phyloP scores from a whole-genome alignment of 64 coral and sea anemone genomes.

The Astreopora myriophthalma region DNA sequence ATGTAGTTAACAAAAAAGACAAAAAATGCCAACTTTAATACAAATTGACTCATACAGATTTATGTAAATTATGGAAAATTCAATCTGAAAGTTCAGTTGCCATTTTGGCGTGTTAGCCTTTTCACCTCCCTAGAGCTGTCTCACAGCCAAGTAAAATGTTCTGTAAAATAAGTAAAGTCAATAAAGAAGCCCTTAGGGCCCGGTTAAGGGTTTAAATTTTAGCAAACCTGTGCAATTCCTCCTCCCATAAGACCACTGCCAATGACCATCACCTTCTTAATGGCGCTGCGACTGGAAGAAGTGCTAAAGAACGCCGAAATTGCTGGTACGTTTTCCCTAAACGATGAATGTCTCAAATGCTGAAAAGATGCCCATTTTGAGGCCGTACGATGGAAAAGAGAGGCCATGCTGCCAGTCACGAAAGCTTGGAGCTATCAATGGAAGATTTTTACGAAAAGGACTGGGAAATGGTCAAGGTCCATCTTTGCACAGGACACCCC shows the following conservation, averaged over 20 bases:
- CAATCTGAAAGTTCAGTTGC: no score
- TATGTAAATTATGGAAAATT: no score
- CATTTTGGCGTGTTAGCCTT: no score
- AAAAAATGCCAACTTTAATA: no score
- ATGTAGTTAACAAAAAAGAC: no score
- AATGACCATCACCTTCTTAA: conserved; percentile 90
- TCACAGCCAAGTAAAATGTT: no score
- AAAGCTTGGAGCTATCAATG: neutral
- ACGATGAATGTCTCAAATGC: neutral
- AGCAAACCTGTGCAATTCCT: conserved; percentile 89
- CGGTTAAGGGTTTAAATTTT: neutral
- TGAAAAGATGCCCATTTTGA: neutral
- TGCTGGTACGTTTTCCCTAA: conserved; percentile 23
- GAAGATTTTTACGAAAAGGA: neutral
- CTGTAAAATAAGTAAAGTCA: no score
- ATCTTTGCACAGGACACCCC: neutral
- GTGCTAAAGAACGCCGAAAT: conserved; percentile 59
- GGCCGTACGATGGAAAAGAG: conserved; percentile 25
- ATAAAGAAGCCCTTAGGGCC: no score
- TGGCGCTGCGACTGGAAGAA: conserved; percentile 40
- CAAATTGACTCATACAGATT: no score
- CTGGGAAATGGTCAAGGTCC: conserved; percentile 1
- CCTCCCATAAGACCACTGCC: conserved; percentile 93
- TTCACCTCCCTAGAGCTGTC: no score
- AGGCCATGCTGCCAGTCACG: conserved; percentile 21